Conservation (phyloP, 2,113 vertebrate genomes). For the Actinemys pallida region DNA sequence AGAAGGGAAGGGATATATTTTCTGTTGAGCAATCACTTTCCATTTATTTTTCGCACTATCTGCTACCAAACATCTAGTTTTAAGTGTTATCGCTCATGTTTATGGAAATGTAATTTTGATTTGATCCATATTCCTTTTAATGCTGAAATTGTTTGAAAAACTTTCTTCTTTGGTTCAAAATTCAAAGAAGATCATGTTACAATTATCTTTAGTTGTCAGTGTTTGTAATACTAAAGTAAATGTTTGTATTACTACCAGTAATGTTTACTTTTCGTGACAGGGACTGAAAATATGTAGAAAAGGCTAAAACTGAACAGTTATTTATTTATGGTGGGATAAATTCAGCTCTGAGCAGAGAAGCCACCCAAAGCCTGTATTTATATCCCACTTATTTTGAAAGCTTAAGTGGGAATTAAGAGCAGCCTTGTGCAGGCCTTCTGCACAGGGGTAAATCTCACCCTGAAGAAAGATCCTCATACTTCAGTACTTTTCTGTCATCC, state of each 20-base stretch:
- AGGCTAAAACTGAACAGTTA: neutral
- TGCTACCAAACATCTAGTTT: slow-evolving; percentile 67
- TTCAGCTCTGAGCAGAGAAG: neutral
- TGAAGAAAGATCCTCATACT: neutral
- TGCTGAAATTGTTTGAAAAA: slow-evolving; percentile 67
- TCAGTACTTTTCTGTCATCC: neutral
- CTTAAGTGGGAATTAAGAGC: neutral
- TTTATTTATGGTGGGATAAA: neutral
- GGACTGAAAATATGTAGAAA: slow-evolving; percentile 21
- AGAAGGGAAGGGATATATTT: slow-evolving; percentile 56
- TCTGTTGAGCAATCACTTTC: slow-evolving; percentile 72
- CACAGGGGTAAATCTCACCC: neutral
- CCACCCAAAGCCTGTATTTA: neutral
- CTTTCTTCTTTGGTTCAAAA: slow-evolving; percentile 69
- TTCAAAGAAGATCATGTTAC: slow-evolving; percentile 66
- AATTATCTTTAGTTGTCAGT: slow-evolving; percentile 70
- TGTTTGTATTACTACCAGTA: slow-evolving; percentile 11
- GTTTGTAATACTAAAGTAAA: slow-evolving; percentile 39
- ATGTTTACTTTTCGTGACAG: slow-evolving; percentile 62
- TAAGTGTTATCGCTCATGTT: slow-evolving; percentile 63
- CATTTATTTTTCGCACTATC: slow-evolving; percentile 50
- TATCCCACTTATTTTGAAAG: neutral
- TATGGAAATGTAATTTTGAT: slow-evolving; percentile 62
- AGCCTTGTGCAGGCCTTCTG: neutral
- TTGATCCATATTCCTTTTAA: slow-evolving; percentile 67